phyloP scores from a whole-genome alignment of 2,797 vertebrate species.

The Cynodonichthys magdalenae region DNA sequence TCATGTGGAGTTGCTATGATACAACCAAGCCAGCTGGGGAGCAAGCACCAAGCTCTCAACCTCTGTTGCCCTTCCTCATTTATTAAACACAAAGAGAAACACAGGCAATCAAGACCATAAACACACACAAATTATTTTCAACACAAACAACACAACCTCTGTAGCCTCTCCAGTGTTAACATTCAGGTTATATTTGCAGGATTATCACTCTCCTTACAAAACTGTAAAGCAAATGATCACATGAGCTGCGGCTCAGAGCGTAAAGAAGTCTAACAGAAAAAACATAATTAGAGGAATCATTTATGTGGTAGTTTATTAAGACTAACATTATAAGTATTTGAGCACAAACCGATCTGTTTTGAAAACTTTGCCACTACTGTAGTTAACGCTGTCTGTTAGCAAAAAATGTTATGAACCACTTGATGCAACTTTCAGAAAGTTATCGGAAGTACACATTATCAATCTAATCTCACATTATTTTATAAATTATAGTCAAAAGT shows the following conservation, averaged over 20 bases:
- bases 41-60: constrained; percentile 71
- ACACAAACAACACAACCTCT: constrained; percentile 37
- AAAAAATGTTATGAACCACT: too few relatives aligned
- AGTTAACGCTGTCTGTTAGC: too few relatives aligned
- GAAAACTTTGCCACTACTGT: too few relatives aligned
- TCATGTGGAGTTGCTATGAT: constrained; percentile 78
- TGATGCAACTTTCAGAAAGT: too few relatives aligned
- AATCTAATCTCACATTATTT: too few relatives aligned
- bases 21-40: constrained; percentile 75
- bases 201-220: constrained; percentile 54
- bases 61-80: constrained; percentile 75
- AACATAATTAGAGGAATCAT: neutral
- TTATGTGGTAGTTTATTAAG: too few relatives aligned
- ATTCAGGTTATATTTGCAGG: constrained; percentile 34
- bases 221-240: constrained; percentile 15
- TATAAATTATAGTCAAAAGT: too few relatives aligned
- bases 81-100: constrained; percentile 69
- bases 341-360: too few relatives aligned
- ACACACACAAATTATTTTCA: constrained; percentile 50
- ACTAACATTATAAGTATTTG: too few relatives aligned
- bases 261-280: neutral
- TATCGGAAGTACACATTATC: too few relatives aligned
- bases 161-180: constrained; percentile 50
- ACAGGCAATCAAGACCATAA: constrained; percentile 40
- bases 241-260: constrained; percentile 6